Base-by-base conservation (phyloP, 2,113 vertebrate genomes). In the Hippocampus zosterae region DNA sequence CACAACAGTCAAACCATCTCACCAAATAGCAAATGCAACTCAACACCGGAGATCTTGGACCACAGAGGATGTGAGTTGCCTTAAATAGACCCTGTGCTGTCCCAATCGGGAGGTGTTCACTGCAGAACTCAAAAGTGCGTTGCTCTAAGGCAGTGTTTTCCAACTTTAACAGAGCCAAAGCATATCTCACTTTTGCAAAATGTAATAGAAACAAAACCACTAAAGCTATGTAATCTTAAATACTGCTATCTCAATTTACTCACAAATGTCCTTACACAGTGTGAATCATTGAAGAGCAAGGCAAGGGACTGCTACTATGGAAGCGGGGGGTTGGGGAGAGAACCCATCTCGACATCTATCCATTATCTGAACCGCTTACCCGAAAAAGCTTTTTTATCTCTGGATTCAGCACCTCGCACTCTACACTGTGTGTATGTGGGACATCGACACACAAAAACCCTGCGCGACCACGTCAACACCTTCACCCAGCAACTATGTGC, bases 41-140 rank as follows among this genome's bases (percentile, higher is more conserved):
- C 72, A 81, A 88, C 81, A 82, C 84, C 78, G 27, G 70, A 52
- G 21, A 65, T 23, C 46, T 33, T n/a, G 12, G 8, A 72, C 65
- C 60, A 63, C 75, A 65, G 74, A 44, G 27, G 81, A 60, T 81
- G 63, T 80, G 59, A 65, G 60, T 68, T 29, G 29, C 84, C 82
- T 76, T 74, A 91, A 92, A 93, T 93, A 92, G 89, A 75, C 64
- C 66, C 60, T 60, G 68, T 70, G 77, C 73, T 68, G 75, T 69
- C 68, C 46, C 65, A 77, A 76, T 70, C 74, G 79, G 62, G 57
- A 62, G 60, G n/a, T 56, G 37, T 60, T 40, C 46, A 37, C 16
- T 42, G 61, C 21, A 62, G 3, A 41, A 41, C 18, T 62, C 33
- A 19, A 3, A 33, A 61, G 29, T 61, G 15, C 29, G 21, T 18